Evolutionary conservation across 2,888 invertebrate genomes (phyloP).

Genomic region (Meteorus cinctellus): DNA sequence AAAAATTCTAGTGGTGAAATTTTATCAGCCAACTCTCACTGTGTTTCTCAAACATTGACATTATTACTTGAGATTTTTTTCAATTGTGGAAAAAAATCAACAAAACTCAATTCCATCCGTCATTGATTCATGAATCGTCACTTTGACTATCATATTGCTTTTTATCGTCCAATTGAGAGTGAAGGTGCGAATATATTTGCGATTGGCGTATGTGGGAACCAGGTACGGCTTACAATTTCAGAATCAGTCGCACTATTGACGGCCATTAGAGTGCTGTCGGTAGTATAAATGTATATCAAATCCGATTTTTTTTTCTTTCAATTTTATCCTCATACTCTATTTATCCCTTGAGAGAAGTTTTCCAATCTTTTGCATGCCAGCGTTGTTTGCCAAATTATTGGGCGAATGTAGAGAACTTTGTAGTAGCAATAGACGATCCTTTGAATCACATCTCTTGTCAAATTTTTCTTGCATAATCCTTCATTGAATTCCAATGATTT

Average conservation of each 20-base stretch:
- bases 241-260: constrained; percentile 25
- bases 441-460: neutral
- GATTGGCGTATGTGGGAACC: constrained; percentile 55
- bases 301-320: neutral
- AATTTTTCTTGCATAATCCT: neutral
- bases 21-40: neutral
- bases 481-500: neutral
- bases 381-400: neutral
- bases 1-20: neutral
- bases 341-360: neutral
- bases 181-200: neutral
- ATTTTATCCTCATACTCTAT: neutral
- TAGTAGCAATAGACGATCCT: neutral
- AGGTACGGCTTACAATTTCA: constrained; percentile 56
- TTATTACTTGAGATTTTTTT: neutral
- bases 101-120: neutral
- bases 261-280: neutral
- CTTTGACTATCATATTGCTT: neutral
- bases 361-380: neutral
- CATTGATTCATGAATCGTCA: neutral
- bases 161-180: neutral
- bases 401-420: neutral
- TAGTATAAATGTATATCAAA: neutral
- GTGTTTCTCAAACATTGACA: neutral
- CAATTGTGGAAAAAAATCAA: neutral